Base-by-base conservation (phyloP, 2,113 vertebrate genomes). In the Leucoraja erinaceus region DNA sequence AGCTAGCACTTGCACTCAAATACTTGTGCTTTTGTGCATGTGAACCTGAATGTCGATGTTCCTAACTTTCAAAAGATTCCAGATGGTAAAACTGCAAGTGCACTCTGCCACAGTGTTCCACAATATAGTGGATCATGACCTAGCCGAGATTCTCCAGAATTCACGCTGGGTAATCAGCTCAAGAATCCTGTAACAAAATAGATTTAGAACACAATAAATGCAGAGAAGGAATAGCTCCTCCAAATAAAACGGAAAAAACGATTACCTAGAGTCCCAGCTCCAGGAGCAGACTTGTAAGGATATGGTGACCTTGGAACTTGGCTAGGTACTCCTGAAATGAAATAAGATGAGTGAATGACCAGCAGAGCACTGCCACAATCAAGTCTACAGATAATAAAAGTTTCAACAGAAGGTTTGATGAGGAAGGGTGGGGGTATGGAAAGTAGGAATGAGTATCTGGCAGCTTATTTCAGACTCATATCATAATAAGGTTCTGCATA, bases 241-340 rank as follows among this genome's bases (percentile, higher is more conserved):
- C 4, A 33, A 47, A 25, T 5, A 68, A 91, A 72, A 31, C 33
- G 11, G 38, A 91, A 47, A 33, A 47, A 20, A 74, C 33, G 54
- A 31, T 70, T 74, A 91, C 90, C 90, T 25, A 91, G 38, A 91
- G 72, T 25, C 54, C 90, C 90, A 91, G 33, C 90, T 70, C 90
- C 90, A 3, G 90, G 90, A 20, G 5, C 68, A 72, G 90, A 0
- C 68, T 91, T 33, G 33, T 91, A 91, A 11, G 90, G 90, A 38
- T 91, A 91, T 72, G 90, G 66, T 91, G 31, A 16, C 25, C 90
- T 68, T 91, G 66, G 90, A 38, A 70, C 4, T 0, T 72, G 25
- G 33, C 90, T 68, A 54, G 90, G 90, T 72, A 91, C 70, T 91
- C 90, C 90, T 91, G 90, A 20, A 91, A 91, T 72, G 54, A 90